Percentiles rank a stretch among this genome's conserved stretches.
Evolutionary conservation across 2,113 vertebrate genomes (phyloP).

Genomic region (Phoenicopterus ruber): DNA sequence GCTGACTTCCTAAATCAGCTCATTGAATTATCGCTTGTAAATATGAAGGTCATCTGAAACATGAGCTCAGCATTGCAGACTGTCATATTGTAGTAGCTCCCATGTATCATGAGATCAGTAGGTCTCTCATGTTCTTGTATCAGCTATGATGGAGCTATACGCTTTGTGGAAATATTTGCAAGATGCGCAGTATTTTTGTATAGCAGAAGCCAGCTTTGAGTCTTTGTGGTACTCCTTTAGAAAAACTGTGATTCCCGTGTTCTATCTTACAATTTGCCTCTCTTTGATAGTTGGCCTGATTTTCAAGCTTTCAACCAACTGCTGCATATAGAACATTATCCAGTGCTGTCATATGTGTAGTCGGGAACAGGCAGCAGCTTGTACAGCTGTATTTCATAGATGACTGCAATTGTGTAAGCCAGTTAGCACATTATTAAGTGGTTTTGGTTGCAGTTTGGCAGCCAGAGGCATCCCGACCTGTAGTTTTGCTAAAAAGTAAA

Average conservation of each 20-base stretch:
- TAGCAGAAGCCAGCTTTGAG: not conserved
- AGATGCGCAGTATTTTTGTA: not conserved
- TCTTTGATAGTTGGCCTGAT: not conserved
- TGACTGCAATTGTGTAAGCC: not conserved
- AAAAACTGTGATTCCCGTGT: not conserved
- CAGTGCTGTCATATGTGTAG: not conserved
- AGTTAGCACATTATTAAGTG: not conserved
- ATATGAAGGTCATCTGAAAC: not conserved
- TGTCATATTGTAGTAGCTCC: not conserved
- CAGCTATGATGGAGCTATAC: not conserved
- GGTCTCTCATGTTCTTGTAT: not conserved
- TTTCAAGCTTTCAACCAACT: not conserved
- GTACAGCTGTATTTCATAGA: not conserved
- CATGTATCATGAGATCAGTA: not conserved
- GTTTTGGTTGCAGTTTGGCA: not conserved
- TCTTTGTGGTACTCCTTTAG: not conserved
- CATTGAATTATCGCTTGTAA: not conserved
- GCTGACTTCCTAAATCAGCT: not conserved
- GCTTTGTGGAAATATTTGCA: not conserved
- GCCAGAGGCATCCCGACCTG: not conserved
- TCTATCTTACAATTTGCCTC: not conserved
- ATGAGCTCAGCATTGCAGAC: not conserved
- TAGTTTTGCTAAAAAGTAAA: not conserved
- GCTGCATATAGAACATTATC: not conserved
- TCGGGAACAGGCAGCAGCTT: not conserved